A percentile compares a stretch with the other conserved stretches of the same genome.
Evolutionary conservation across 2,797 vertebrate species (phyloP).

Genomic region (Ptychadena robeensis): DNA sequence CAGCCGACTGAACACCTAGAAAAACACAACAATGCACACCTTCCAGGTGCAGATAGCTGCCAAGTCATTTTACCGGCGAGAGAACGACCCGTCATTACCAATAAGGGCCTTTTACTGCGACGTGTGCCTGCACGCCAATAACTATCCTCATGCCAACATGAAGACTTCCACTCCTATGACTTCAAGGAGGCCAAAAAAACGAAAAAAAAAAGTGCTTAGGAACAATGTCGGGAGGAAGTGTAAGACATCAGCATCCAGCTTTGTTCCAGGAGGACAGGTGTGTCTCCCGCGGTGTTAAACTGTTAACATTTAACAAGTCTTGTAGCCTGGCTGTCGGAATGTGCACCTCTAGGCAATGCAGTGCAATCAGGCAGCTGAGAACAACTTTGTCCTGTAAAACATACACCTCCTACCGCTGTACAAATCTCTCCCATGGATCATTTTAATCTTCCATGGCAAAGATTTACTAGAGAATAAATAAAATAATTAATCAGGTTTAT

Average conservation of each 20-base stretch:
- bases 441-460: constrained; percentile 11
- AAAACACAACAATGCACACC: constrained; percentile 7
- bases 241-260: constrained; percentile 17
- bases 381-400: constrained; percentile 15
- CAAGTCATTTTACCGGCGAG: neutral
- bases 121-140: constrained; percentile 24
- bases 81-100: constrained; percentile 3
- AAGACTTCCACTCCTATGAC: constrained; percentile 39
- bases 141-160: constrained; percentile 16
- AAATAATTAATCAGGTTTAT: neutral
- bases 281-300: constrained; percentile 65
- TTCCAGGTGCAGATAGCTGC: constrained; percentile 24
- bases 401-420: neutral
- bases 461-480: constrained; percentile 4
- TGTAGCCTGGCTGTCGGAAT: constrained; percentile 50
- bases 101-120: neutral
- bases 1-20: neutral
- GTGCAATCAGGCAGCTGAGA: neutral
- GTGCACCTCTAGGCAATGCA: constrained; percentile 63
- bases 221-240: constrained; percentile 34
- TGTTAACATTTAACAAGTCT: constrained; percentile 61
- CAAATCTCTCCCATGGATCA: constrained; percentile 26
- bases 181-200: constrained; percentile 34
- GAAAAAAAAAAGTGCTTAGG: constrained; percentile 47
- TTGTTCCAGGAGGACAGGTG: constrained; percentile 51